A percentile compares a stretch with the other conserved stretches of the same genome.
phyloP scores from a whole-genome alignment of 2,888 invertebrate genomes.

The Clitarchus hookeri region DNA sequence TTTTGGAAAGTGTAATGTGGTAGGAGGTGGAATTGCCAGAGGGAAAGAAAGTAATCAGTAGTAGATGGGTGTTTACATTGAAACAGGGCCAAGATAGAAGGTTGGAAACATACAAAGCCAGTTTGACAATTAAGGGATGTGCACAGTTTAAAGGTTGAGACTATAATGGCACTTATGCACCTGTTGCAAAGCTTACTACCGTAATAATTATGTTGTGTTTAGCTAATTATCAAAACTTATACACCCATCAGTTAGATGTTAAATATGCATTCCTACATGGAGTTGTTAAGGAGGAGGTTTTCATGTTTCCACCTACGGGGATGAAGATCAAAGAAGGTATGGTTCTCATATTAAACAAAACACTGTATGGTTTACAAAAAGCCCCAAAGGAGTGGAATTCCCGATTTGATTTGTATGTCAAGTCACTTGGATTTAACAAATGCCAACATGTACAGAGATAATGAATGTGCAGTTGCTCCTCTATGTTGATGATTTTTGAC shows the following conservation, averaged over 20 bases:
- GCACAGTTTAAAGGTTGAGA: neutral
- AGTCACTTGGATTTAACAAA: constrained; percentile 2
- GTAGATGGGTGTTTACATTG: constrained; percentile 18
- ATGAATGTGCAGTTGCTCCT: neutral
- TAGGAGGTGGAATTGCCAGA: neutral
- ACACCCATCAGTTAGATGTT: neutral
- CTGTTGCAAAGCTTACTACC: neutral
- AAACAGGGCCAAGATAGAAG: neutral
- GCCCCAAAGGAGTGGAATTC: constrained; percentile 20
- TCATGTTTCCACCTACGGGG: neutral
- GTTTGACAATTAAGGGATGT: constrained; percentile 12
- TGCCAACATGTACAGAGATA: neutral
- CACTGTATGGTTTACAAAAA: constrained; percentile 1
- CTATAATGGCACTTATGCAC: constrained; percentile 10
- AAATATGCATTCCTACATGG: neutral
- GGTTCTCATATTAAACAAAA: constrained; percentile 12
- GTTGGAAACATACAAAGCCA: neutral
- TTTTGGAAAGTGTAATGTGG: neutral
- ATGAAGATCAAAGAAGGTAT: neutral
- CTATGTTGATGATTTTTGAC: neutral
- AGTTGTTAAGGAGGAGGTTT: neutral
- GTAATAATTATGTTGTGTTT: neutral
- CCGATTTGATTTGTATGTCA: neutral
- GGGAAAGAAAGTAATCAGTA: neutral
- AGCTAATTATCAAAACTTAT: neutral